Percentiles rank a stretch among this genome's conserved stretches.
phyloP scores from a whole-genome alignment of 2,888 invertebrate genomes.

The Drosophila paranaensis region DNA sequence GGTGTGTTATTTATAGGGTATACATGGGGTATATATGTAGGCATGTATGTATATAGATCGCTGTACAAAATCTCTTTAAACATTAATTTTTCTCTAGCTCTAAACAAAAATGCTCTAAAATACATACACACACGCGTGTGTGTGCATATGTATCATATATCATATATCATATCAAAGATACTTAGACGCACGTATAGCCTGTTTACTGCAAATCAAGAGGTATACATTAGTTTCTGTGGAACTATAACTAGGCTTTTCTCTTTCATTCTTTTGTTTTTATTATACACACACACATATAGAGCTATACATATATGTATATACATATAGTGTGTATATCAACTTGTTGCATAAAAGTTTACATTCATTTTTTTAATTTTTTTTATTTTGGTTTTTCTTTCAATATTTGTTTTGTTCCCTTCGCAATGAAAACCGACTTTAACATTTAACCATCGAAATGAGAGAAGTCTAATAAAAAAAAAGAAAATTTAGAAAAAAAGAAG shows the following conservation, averaged over 20 bases:
- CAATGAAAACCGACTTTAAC: slow-evolving; percentile 60
- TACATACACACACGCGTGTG: slow-evolving; percentile 31
- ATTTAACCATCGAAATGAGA: background rate
- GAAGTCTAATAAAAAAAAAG: slow-evolving; percentile 15
- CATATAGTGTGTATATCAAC: slow-evolving; percentile 43
- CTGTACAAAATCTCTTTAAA: slow-evolving; percentile 57
- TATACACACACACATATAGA: slow-evolving; percentile 24
- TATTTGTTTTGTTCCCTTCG: slow-evolving; percentile 61
- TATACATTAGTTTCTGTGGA: slow-evolving; percentile 38
- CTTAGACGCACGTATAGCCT: slow-evolving; percentile 28
- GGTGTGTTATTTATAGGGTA: slow-evolving; percentile 16
- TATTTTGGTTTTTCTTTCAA: background rate
- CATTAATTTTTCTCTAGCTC: slow-evolving; percentile 44
- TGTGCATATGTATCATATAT: slow-evolving; percentile 9
- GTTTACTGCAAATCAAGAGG: slow-evolving; percentile 50
- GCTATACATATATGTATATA: slow-evolving; percentile 14
- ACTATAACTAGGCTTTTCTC: slow-evolving; percentile 44
- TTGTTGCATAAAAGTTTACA: slow-evolving; percentile 8
- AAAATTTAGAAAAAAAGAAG: slow-evolving; percentile 5
- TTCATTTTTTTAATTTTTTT: slow-evolving; percentile 17
- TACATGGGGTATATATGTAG: slow-evolving; percentile 29
- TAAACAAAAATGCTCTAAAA: slow-evolving; percentile 60
- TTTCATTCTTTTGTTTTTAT: background rate
- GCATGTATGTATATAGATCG: slow-evolving; percentile 22
- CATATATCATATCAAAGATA: slow-evolving; percentile 32